Evolutionary conservation across 2,113 vertebrate species (phyloP).

Genomic region (Bos indicus): DNA sequence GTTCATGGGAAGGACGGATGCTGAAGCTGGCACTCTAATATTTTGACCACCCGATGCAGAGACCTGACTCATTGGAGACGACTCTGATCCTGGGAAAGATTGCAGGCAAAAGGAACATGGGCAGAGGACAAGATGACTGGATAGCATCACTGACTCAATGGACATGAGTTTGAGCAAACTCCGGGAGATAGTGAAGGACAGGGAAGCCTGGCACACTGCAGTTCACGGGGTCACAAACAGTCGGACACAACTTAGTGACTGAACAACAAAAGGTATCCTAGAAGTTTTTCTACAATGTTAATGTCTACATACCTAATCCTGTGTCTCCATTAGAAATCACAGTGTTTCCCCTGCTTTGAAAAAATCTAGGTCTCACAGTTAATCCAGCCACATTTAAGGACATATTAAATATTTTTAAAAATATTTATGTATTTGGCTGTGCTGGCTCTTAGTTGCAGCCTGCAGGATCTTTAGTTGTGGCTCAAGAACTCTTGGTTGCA

Average conservation of each 20-base stretch:
- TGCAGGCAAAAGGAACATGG: background rate
- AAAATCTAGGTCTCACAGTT: background rate
- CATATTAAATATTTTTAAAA: background rate
- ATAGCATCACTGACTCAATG: background rate
- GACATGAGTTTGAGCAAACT: background rate
- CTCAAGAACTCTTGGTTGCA: background rate
- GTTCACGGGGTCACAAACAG: background rate
- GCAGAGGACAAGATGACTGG: background rate
- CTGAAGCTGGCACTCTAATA: background rate
- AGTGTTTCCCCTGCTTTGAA: background rate
- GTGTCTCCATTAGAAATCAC: background rate
- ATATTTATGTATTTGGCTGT: background rate
- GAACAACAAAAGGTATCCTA: background rate
- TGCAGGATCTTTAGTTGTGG: background rate
- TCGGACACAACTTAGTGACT: fast-evolving
- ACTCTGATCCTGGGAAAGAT: background rate
- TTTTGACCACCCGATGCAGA: background rate
- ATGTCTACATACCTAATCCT: background rate
- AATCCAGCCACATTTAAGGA: background rate
- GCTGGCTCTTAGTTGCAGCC: background rate
- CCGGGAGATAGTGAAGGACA: background rate
- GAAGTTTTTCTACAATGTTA: background rate
- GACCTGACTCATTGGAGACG: background rate
- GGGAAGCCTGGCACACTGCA: background rate
- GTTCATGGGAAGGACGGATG: background rate